Percentiles rank a stretch among this genome's conserved stretches.
Conservation (phyloP, 2,113 vertebrate species). For the Ranitomeya imitator region DNA sequence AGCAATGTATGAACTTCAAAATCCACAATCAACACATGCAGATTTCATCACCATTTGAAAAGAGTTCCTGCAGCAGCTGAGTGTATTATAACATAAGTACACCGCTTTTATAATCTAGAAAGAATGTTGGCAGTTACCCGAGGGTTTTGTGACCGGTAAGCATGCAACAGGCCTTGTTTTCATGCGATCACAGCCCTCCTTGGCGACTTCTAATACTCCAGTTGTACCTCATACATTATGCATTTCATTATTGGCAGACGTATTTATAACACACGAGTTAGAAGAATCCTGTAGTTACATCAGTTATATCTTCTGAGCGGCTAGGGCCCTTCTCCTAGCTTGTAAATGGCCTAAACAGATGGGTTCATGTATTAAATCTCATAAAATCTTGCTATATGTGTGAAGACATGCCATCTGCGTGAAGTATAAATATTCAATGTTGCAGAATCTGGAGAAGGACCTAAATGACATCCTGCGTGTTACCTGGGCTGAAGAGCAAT, state of each 20-base stretch:
- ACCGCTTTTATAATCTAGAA: neutral
- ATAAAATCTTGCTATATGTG: neutral
- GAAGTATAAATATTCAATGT: constrained; percentile 12
- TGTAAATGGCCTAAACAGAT: neutral
- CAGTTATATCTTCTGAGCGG: neutral
- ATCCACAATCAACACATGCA: too few relatives aligned
- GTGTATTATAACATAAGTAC: too few relatives aligned
- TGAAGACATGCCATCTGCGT: constrained; percentile 15
- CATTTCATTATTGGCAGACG: neutral
- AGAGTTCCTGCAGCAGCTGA: neutral
- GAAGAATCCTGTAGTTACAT: neutral
- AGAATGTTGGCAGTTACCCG: neutral
- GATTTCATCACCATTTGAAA: neutral
- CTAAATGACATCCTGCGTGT: neutral
- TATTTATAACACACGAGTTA: neutral
- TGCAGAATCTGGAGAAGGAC: neutral
- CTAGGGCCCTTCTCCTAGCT: neutral
- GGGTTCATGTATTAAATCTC: neutral
- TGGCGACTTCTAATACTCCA: neutral
- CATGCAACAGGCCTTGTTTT: neutral
- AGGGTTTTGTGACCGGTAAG: neutral
- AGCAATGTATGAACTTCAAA: too few relatives aligned
- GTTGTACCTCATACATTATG: neutral
- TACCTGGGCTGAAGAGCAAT: neutral
- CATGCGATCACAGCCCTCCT: neutral